Evolutionary conservation across 2,888 invertebrate species (phyloP), one percentile per base, ranked within the genome.

Genomic region (Chrysopilus asiliformis): DNA sequence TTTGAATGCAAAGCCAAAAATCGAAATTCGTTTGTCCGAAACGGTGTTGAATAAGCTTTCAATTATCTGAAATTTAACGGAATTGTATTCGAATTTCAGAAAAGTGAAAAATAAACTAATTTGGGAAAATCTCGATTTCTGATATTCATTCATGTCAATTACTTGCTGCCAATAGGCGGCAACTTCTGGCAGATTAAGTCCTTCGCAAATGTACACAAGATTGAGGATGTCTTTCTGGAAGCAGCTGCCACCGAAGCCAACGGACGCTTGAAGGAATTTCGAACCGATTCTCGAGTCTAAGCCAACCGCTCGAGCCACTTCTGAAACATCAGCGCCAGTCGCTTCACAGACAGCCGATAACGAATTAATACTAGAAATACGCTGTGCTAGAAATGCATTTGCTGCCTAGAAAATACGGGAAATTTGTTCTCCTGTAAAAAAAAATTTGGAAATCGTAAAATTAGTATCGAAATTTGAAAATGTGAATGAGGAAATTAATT

Each of bases 191-290:
- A 99, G 66, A 64, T 95, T 94, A 2, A 97, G 67, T 47, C 91
- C 89, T 63, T 98, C 95, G 55, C 90, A 90, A 36, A 99, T 80
- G 59, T 98, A 98, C 0, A 99, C 97, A 46, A 99, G 68, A 61
- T 95, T 97, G 0, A 98, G 71, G 34, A 99, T 91, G 58, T 99
- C 98, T 65, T 99, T 99, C 65, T 98, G 95, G 64, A 99, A 98
- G 64, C 98, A 98, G 56, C 95, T 95, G 42, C 98, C 98, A 18
- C 98, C 98, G 60, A 98, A 99, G 38, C 81, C 94, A 34, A 97
- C 84, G 4, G 93, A 91, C 0, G 98, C 95, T 66, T 94, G 85
- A 10, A 99, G 71, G 64, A 97, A 99, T 65, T 95, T 93, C 0
- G 86, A 78, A 1, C 98, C 98, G 36, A 99, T 97, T 45, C 98